Percentiles rank a stretch among this genome's conserved stretches.
Evolutionary conservation across 2,888 invertebrate species (phyloP).

Genomic region (Andrena camellia): DNA sequence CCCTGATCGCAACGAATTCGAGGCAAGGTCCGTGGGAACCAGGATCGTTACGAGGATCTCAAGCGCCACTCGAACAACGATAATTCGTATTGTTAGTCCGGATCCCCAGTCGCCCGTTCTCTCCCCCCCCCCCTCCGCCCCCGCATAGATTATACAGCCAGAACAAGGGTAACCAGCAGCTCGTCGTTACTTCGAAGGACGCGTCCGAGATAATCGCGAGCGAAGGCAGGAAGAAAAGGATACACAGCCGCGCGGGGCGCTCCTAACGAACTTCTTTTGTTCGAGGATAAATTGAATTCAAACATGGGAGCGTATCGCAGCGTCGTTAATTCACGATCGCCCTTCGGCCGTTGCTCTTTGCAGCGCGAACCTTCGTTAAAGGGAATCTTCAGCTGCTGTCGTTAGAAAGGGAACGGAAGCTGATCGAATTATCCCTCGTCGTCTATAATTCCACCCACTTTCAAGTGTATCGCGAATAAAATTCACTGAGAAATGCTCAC

Average conservation of each 20-base stretch:
- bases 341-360: not conserved
- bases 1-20: conserved; percentile 14
- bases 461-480: not conserved
- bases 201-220: not conserved
- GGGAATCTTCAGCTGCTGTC: not conserved
- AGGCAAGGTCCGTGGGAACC: not conserved
- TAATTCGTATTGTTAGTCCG: conserved; percentile 14
- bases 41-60: conserved; percentile 36
- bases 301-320: not conserved
- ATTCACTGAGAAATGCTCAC: not conserved
- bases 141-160: not conserved
- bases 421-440: not conserved
- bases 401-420: not conserved
- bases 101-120: not conserved
- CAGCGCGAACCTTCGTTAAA: not conserved
- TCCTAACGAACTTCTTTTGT: conserved; percentile 40
- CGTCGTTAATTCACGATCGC: not conserved
- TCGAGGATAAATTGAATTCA: conserved; percentile 21
- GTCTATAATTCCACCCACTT: not conserved
- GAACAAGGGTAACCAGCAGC: not conserved
- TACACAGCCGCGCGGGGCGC: not conserved
- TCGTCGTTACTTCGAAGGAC: conserved; percentile 23
- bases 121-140: not conserved
- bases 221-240: not conserved
- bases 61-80: conserved; percentile 21